Evolutionary conservation across 2,113 vertebrate species (phyloP), one percentile per base, ranked within the genome.

Genomic region (Fulica atra): DNA sequence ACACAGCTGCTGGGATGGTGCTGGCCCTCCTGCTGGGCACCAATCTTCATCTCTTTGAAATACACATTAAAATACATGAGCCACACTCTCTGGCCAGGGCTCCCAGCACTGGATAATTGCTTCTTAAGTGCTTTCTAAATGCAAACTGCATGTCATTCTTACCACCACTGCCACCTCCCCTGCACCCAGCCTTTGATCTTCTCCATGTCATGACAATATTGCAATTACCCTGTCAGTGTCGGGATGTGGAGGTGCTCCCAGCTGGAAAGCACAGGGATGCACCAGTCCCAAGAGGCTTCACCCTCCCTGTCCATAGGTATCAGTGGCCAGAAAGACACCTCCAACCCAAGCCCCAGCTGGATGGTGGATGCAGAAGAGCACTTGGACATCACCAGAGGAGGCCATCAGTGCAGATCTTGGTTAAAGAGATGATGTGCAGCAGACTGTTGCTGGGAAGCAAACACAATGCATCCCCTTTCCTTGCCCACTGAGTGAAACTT

Each of bases 121-220:
- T 95, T 92, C 96, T 91, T 93, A 96, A 96, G 93, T 95, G 96
- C 96, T 96, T 96, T 95, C 96, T 93, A 96, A 96, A 95, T 95
- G 92, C 95, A 96, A 96, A 92, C 93, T 81, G 93, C 78, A 91
- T 92, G 93, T 96, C 91, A 96, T 93, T 92, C 86, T 86, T 56
- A 91, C 73, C 83, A 53, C 57, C 33, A 68, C 38, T 57, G 93
- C 92, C 93, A 94, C 96, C 91, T 94, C 92, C 92, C 59, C 91
- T 86, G 92, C 93, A 94, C 83, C 84, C 84, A 86, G 92, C 16
- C 95, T 97, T 96, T 96, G 96, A 96, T 94, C 96, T 86, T 14
- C 93, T 87, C 3, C n/a, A 18, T 94, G 92, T 94, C 96, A 93
- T 84, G 93, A 95, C 95, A 97, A 96, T 94, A 97, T 93, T 96